Percentiles rank a stretch among this genome's conserved stretches.
phyloP scores from a whole-genome alignment of 2,113 vertebrate species.

The Sialia sialis region DNA sequence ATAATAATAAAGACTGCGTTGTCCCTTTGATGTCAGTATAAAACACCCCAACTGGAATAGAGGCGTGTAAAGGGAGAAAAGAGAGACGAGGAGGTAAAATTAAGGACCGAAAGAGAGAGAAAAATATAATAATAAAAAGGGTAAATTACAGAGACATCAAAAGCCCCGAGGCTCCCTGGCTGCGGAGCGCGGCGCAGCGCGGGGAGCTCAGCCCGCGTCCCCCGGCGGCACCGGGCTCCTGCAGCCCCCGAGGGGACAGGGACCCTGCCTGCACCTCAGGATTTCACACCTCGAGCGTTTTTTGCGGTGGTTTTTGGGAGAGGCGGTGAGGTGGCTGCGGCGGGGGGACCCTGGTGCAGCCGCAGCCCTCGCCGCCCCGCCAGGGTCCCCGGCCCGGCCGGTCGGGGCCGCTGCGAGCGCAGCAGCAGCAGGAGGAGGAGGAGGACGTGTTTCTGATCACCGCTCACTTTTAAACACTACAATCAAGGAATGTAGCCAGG shows the following conservation, averaged over 20 bases:
- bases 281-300: rapidly evolving
- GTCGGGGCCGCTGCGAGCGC: background rate
- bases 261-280: rapidly evolving
- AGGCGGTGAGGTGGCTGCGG: background rate
- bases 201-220: background rate
- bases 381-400: background rate
- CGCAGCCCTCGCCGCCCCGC: background rate
- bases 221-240: background rate
- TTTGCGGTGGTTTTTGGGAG: rapidly evolving
- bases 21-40: slow-evolving; percentile 30
- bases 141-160: background rate
- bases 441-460: background rate
- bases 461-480: slow-evolving; percentile 14
- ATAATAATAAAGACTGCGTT: background rate
- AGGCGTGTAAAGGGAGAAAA: background rate
- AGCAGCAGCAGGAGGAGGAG: background rate
- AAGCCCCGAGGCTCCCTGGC: background rate
- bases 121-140: background rate
- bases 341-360: background rate
- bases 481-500: slow-evolving; percentile 43
- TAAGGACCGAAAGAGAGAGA: background rate
- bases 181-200: background rate
- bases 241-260: background rate
- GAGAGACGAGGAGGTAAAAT: background rate
- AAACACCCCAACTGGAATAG: slow-evolving; percentile 1